These are phyloP conservation scores for Ctenoplectra terminalis DNA, from an alignment of 1,140 invertebrate species.

Conservation along the genomic window DNA sequence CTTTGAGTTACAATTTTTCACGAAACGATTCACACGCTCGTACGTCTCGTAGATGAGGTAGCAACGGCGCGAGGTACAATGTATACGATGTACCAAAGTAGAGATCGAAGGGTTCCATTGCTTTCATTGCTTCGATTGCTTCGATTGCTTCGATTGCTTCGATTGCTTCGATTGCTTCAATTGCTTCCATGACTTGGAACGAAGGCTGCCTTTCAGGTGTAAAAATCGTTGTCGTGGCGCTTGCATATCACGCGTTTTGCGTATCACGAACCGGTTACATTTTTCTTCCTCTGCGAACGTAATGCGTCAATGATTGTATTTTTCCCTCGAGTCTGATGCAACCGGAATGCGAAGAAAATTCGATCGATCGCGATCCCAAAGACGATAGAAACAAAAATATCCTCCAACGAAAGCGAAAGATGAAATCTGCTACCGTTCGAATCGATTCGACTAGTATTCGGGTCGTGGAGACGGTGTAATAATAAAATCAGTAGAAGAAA, in stretches of 20 bases:
- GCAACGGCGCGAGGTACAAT: constrained; percentile 11
- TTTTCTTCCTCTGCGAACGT: background rate
- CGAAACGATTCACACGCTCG: no score
- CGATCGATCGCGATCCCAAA: no score
- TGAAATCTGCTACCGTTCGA: background rate
- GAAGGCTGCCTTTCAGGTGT: background rate
- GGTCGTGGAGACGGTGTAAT: background rate
- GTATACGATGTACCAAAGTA: no score
- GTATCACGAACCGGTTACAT: constrained; percentile 13
- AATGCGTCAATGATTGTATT: background rate
- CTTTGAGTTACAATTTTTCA: background rate
- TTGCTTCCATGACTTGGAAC: no score
- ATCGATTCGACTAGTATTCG: constrained; percentile 1
- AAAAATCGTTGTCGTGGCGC: background rate
- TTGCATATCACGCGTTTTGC: background rate
- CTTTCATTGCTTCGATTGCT: no score
- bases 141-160: no score
- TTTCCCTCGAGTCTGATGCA: background rate
- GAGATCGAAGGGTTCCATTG: no score
- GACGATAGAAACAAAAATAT: background rate
- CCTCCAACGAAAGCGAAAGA: no score
- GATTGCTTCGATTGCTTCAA: no score
- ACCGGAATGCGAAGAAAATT: background rate
- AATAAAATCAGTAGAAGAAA: background rate
- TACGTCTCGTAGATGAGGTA: no score